A percentile compares a stretch with the other conserved stretches of the same genome.
Conservation (phyloP, 2,888 invertebrate genomes). For the Pyrocoelia pectoralis region DNA sequence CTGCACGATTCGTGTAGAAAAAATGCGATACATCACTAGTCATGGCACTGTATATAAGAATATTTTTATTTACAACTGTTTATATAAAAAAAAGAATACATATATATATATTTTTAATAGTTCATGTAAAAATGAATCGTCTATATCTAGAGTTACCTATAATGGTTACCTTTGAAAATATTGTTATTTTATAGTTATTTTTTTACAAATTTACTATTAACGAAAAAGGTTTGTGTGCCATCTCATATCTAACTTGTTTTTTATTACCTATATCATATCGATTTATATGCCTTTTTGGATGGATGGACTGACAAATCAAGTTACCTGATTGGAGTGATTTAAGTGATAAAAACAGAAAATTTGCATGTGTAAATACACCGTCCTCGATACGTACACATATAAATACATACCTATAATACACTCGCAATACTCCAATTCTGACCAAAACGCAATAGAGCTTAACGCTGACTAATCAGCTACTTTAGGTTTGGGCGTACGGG, state of each 20-base stretch:
- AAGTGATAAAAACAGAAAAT: neutral
- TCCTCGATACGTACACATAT: neutral
- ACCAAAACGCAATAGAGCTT: slow-evolving; percentile 3
- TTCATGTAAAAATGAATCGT: slow-evolving; percentile 47
- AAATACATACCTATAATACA: neutral
- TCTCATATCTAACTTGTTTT: slow-evolving; percentile 37
- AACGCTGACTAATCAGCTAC: neutral
- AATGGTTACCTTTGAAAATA: slow-evolving; percentile 39
- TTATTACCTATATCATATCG: slow-evolving; percentile 45
- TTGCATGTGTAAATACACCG: slow-evolving; percentile 6
- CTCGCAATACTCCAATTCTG: neutral
- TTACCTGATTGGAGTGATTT: slow-evolving; percentile 49
- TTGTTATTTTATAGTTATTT: slow-evolving; percentile 33
- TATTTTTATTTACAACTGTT: slow-evolving; percentile 52
- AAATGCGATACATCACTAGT: slow-evolving; percentile 57
- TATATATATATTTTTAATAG: slow-evolving; percentile 52
- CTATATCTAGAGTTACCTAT: slow-evolving; percentile 43
- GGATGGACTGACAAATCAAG: slow-evolving; percentile 52
- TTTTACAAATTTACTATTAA: slow-evolving; percentile 30
- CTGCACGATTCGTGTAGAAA: slow-evolving; percentile 47
- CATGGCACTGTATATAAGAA: slow-evolving; percentile 55
- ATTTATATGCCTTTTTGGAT: slow-evolving; percentile 48
- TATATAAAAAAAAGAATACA: slow-evolving; percentile 41
- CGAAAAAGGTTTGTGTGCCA: slow-evolving; percentile 36
- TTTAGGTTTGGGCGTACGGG: slow-evolving; percentile 51